phyloP scores from a whole-genome alignment of 2,797 vertebrate species.

The Acridotheres tristis region DNA sequence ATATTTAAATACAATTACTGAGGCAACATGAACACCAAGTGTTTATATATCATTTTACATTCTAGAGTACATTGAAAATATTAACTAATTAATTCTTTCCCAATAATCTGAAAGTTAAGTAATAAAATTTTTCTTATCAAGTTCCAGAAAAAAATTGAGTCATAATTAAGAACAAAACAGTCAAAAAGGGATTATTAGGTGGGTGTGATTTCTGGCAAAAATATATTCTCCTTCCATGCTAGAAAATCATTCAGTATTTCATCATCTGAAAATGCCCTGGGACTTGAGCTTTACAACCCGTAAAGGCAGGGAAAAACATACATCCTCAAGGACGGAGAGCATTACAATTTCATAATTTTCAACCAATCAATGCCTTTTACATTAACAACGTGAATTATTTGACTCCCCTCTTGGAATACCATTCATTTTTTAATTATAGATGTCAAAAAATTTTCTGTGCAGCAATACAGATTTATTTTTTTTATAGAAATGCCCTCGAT shows the following conservation, averaged over 20 bases:
- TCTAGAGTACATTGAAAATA: neutral
- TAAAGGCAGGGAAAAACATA: neutral
- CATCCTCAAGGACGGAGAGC: neutral
- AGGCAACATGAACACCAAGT: neutral
- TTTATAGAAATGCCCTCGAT: neutral
- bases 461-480: neutral
- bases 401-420: neutral
- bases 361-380: neutral
- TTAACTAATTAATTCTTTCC: neutral
- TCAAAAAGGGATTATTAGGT: neutral
- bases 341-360: neutral
- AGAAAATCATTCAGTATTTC: neutral
- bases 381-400: neutral
- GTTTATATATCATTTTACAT: neutral
- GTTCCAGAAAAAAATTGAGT: neutral
- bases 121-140: neutral
- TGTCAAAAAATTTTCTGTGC: neutral
- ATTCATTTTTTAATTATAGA: conserved; percentile 28
- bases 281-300: neutral
- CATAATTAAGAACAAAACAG: neutral
- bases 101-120: neutral
- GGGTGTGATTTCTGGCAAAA: neutral
- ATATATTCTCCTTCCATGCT: neutral
- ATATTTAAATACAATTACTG: conserved; percentile 8
- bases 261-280: neutral